These are phyloP conservation scores for Athene cunicularia DNA, from an alignment of 2,113 vertebrate species.

Conservation along the genomic window DNA sequence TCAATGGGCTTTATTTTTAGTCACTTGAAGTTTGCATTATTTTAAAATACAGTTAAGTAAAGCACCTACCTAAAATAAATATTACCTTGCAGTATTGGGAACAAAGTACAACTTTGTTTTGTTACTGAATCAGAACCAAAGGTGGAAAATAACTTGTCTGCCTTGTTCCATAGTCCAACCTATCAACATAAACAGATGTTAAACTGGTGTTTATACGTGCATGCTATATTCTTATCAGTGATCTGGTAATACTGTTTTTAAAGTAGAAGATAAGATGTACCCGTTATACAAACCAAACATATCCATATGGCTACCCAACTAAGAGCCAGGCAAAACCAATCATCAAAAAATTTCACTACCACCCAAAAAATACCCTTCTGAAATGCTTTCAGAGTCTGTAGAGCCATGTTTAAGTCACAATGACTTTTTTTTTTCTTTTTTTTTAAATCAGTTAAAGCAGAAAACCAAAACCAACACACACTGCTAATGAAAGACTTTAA, in stretches of 20 bases:
- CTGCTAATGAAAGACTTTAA: not conserved
- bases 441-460: not conserved
- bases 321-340: not conserved
- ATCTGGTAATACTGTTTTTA: not conserved
- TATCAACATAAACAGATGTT: not conserved
- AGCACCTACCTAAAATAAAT: not conserved
- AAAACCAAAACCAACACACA: not conserved
- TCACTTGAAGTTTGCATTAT: not conserved
- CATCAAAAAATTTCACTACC: not conserved
- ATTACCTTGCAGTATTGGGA: not conserved
- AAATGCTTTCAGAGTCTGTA: not conserved
- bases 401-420: not conserved
- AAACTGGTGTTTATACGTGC: not conserved
- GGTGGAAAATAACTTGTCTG: not conserved
- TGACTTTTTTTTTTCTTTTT: not conserved
- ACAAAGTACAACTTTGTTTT: not conserved
- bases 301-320: not conserved
- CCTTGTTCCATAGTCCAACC: not conserved
- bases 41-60: slow-evolving; percentile 4
- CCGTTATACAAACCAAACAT: not conserved
- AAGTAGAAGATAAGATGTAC: not conserved
- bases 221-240: not conserved
- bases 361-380: not conserved
- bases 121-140: not conserved
- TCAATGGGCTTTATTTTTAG: not conserved